phyloP scores from a whole-genome alignment of 2,797 vertebrate species.

The Coendou prehensilis region DNA sequence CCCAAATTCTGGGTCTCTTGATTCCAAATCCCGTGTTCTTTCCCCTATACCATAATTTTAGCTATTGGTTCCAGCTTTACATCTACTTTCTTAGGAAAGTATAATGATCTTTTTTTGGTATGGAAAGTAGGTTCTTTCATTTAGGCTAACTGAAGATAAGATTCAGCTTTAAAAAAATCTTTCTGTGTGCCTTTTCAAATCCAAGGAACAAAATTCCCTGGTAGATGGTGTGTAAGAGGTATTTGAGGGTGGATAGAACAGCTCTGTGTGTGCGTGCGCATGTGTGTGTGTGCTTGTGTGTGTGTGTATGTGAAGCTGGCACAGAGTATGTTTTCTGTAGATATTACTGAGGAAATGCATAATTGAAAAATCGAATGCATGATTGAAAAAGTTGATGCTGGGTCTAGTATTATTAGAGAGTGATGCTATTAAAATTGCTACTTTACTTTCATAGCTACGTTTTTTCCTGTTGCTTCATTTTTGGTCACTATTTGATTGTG shows the following conservation, averaged over 20 bases:
- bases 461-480: constrained; percentile 56
- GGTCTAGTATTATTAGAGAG: constrained; percentile 50
- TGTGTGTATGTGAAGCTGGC: neutral
- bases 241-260: neutral
- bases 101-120: constrained; percentile 26
- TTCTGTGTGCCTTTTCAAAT: constrained; percentile 11
- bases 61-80: neutral
- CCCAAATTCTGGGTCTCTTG: neutral
- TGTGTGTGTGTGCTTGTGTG: neutral
- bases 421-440: constrained; percentile 27
- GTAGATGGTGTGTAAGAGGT: constrained; percentile 12
- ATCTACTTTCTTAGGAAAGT: constrained; percentile 52
- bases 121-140: constrained; percentile 54
- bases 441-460: constrained; percentile 3
- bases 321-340: constrained; percentile 51
- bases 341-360: neutral
- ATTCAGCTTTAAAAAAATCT: neutral
- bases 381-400: constrained; percentile 35
- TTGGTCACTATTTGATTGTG: constrained; percentile 58
- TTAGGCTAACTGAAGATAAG: constrained; percentile 48
- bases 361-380: constrained; percentile 26
- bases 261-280: neutral
- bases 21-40: neutral
- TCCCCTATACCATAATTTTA: neutral
- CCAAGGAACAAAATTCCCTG: constrained; percentile 55